phyloP scores from a whole-genome alignment of 2,797 vertebrate genomes.

The Manis crassicaudata region DNA sequence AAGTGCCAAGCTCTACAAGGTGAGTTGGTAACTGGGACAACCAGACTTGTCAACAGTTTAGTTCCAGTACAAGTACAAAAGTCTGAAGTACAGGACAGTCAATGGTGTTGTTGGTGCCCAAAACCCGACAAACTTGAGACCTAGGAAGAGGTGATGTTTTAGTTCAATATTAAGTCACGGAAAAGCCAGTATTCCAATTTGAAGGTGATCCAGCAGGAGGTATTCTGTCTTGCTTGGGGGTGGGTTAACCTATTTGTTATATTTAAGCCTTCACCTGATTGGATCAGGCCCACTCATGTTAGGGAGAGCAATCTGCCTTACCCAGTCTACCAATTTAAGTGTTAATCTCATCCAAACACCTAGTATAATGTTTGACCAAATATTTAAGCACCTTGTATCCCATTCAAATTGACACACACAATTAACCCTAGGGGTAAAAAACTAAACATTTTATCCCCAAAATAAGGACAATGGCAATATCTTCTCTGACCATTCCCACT shows the following conservation, averaged over 20 bases:
- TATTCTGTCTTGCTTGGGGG: not conserved
- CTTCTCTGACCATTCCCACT: not conserved
- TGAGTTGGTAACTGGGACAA: not conserved
- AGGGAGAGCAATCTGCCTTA: not conserved
- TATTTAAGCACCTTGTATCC: not conserved
- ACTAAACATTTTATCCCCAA: not conserved
- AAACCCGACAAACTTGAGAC: not conserved
- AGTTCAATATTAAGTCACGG: not conserved
- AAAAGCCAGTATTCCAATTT: not conserved
- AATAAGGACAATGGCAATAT: not conserved
- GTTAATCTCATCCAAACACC: not conserved
- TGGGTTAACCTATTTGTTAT: not conserved
- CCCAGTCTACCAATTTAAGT: not conserved
- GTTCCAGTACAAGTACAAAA: not conserved
- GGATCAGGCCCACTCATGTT: not conserved
- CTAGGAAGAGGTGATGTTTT: not conserved
- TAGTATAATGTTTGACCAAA: not conserved
- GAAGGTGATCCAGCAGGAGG: not conserved
- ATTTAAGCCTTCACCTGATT: not conserved
- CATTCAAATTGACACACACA: not conserved
- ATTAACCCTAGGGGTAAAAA: not conserved
- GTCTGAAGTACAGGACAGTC: not conserved
- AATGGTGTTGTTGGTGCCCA: not conserved
- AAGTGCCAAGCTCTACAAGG: not conserved
- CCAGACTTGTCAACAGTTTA: not conserved